Conservation (phyloP, 2,797 vertebrate genomes). For the Crocodylus rhombifer region DNA sequence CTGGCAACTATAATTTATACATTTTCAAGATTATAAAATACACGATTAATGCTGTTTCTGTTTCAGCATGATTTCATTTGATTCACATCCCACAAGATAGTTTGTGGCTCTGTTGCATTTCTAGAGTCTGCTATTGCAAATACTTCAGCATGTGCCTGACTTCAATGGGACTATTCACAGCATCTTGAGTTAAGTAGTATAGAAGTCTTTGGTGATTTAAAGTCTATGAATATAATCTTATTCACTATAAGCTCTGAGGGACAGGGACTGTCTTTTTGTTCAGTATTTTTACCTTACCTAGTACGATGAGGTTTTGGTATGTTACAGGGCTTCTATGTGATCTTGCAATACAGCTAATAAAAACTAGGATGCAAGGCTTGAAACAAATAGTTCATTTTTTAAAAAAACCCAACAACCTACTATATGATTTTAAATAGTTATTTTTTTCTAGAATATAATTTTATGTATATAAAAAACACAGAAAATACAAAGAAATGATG, state of each 20-base stretch:
- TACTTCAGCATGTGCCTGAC: neutral
- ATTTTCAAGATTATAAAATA: neutral
- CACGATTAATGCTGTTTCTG: neutral
- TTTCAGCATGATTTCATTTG: neutral
- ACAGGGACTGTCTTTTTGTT: neutral
- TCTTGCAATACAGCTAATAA: neutral
- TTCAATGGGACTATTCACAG: neutral
- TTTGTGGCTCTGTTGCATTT: fast-evolving
- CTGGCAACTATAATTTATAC: neutral
- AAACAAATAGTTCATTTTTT: too few species aligned
- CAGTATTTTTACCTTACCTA: neutral
- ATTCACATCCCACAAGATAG: neutral
- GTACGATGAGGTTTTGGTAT: neutral
- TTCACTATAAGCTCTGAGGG: neutral
- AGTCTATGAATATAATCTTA: neutral
- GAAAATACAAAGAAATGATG: neutral
- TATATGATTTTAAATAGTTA: neutral
- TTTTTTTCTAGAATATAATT: neutral
- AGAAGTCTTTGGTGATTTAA: neutral
- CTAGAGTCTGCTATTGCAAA: neutral
- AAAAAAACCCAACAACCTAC: too few species aligned
- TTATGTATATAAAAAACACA: neutral
- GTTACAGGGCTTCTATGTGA: neutral
- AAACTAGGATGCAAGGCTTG: too few species aligned
- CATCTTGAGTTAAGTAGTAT: neutral